phyloP scores from a whole-genome alignment of 2,797 vertebrate genomes.

The Rachycentron canadum region DNA sequence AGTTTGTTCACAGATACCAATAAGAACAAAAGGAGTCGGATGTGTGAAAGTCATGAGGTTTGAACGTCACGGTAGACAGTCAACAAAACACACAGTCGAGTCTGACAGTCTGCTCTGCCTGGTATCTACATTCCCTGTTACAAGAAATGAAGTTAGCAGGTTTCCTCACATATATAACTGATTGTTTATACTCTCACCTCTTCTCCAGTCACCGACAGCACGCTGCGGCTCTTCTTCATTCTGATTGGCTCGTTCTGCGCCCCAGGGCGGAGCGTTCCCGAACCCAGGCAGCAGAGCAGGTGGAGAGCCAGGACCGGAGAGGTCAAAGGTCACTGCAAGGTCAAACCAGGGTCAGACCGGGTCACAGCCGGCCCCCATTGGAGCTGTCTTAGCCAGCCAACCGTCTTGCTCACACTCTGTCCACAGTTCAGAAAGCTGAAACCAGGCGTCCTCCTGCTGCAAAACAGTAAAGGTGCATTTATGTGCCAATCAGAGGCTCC shows the following conservation, averaged over 20 bases:
- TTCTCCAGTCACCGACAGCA: slow-evolving; percentile 85
- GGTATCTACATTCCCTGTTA: not conserved
- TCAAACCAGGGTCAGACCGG: slow-evolving; percentile 82
- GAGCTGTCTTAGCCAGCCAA: slow-evolving; percentile 69
- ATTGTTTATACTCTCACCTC: slow-evolving; percentile 74
- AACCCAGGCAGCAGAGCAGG: slow-evolving; percentile 87
- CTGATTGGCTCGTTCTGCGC: slow-evolving; percentile 86
- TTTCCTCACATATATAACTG: not conserved
- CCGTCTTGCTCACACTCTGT: slow-evolving; percentile 29
- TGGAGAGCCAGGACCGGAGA: slow-evolving; percentile 87
- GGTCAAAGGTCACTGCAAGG: slow-evolving; percentile 82
- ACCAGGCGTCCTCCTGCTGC: slow-evolving; percentile 19
- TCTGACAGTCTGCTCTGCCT: not conserved
- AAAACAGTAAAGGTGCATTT: slow-evolving; percentile 47
- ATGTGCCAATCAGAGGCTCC: slow-evolving; percentile 41
- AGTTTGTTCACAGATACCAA: slow-evolving; percentile 25
- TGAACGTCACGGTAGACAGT: slow-evolving; percentile 27
- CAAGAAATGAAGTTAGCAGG: not conserved
- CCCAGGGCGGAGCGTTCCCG: slow-evolving; percentile 85
- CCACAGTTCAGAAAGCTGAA: slow-evolving; percentile 42
- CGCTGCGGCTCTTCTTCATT: slow-evolving; percentile 87
- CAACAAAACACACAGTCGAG: slow-evolving; percentile 1
- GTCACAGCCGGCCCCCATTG: slow-evolving; percentile 81
- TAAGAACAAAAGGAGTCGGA: slow-evolving; percentile 57
- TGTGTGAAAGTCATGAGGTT: slow-evolving; percentile 49